A percentile compares a stretch with the other conserved stretches of the same genome.
phyloP scores from a whole-genome alignment of 2,113 vertebrate species.

The Grus americana region DNA sequence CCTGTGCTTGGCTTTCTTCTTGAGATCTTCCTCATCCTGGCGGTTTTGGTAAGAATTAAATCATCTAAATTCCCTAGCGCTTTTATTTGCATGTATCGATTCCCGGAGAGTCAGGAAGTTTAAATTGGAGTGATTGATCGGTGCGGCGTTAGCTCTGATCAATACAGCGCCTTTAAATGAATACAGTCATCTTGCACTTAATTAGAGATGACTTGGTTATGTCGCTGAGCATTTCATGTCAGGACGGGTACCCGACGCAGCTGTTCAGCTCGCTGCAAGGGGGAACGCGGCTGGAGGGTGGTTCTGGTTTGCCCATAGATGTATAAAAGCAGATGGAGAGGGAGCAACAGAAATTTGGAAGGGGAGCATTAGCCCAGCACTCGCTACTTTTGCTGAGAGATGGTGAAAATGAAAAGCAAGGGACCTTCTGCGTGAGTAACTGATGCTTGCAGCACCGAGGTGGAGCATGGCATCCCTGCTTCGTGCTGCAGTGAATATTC shows the following conservation, averaged over 20 bases:
- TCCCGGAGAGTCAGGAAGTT: background rate
- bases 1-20: background rate
- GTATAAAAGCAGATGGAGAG: background rate
- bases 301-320: background rate
- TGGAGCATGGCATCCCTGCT: background rate
- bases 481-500: rapidly evolving
- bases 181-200: slow-evolving; percentile 56
- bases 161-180: slow-evolving; percentile 16
- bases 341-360: background rate
- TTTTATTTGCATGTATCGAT: slow-evolving; percentile 8
- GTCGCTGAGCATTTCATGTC: background rate
- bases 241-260: background rate
- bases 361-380: background rate
- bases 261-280: background rate
- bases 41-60: background rate
- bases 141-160: background rate
- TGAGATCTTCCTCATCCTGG: background rate
- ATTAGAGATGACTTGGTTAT: slow-evolving; percentile 47
- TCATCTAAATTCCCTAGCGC: background rate
- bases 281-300: background rate
- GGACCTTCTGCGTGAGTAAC: background rate
- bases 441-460: rapidly evolving
- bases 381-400: background rate
- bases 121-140: slow-evolving; percentile 44
- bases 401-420: background rate